Conservation (phyloP, 1,140 invertebrate genomes). For the Calliphora vicina region DNA sequence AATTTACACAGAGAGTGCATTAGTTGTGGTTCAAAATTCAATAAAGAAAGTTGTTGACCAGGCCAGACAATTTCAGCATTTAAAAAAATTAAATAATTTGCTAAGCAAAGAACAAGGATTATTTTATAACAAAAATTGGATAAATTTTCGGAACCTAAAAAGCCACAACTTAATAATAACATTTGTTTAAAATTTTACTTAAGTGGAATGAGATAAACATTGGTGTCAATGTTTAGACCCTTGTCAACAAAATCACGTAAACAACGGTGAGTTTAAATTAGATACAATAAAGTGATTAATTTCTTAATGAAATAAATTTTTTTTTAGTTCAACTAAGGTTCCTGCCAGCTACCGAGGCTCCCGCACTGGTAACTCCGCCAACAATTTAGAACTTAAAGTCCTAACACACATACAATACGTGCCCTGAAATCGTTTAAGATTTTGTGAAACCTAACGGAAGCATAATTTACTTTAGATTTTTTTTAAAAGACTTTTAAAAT, state of each 20-base stretch:
- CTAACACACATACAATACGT: slow-evolving; percentile 78
- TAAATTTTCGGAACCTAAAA: not conserved
- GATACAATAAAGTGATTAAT: not conserved
- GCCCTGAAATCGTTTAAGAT: slow-evolving; percentile 64
- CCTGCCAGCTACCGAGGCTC: slow-evolving; percentile 74
- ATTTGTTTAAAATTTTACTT: not conserved
- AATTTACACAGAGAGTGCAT: not conserved
- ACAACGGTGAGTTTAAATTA: slow-evolving; percentile 1
- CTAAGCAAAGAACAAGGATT: not conserved
- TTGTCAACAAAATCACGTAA: slow-evolving; percentile 43
- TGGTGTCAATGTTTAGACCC: slow-evolving; percentile 62
- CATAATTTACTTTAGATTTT: not conserved
- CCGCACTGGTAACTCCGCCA: slow-evolving; percentile 74
- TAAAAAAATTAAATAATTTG: not conserved
- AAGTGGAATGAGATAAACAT: slow-evolving; percentile 43
- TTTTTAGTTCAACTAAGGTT: slow-evolving; percentile 70
- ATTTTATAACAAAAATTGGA: not conserved
- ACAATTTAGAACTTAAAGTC: slow-evolving; percentile 77
- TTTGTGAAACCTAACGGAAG: not conserved
- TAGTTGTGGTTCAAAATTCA: slow-evolving; percentile 33
- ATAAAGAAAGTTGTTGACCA: slow-evolving; percentile 8
- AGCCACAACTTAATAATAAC: not conserved
- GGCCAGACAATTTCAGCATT: not conserved
- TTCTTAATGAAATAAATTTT: not conserved
- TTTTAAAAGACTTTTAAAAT: not conserved